Conservation (phyloP, 2,888 invertebrate species). For the Latrodectus hesperus region DNA sequence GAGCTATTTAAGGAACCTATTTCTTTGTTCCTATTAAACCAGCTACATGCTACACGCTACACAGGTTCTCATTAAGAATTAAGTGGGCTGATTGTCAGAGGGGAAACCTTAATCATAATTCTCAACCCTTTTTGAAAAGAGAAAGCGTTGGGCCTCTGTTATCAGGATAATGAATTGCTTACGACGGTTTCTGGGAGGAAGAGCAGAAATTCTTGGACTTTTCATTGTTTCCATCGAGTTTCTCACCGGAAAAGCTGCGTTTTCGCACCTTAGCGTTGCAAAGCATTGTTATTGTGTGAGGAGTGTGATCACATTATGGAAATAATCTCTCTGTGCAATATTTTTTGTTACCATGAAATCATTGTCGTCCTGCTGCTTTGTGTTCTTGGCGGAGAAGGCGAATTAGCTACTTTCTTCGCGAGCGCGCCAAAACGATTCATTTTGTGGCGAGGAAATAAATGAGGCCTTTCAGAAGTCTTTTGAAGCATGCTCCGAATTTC, state of each 20-base stretch:
- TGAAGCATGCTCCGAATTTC: no score
- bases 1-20: no score
- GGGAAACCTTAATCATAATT: conserved; percentile 35
- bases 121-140: conserved; percentile 12
- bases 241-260: background rate
- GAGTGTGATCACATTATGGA: background rate
- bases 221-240: background rate
- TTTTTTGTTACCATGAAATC: background rate
- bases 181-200: conserved; percentile 8
- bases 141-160: conserved; percentile 19
- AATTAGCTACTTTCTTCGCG: no score
- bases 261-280: background rate
- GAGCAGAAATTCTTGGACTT: background rate
- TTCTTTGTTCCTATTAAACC: no score
- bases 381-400: background rate
- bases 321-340: background rate
- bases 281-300: background rate
- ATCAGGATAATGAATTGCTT: conserved; percentile 27
- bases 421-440: no score
- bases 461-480: no score
- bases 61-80: conserved; percentile 56
- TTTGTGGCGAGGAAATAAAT: no score
- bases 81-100: conserved; percentile 36
- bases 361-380: background rate
- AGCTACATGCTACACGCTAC: no score